These are phyloP conservation scores for Trichonephila clavipes DNA, from an alignment of 1,140 invertebrate genomes.

Conservation along the genomic window DNA sequence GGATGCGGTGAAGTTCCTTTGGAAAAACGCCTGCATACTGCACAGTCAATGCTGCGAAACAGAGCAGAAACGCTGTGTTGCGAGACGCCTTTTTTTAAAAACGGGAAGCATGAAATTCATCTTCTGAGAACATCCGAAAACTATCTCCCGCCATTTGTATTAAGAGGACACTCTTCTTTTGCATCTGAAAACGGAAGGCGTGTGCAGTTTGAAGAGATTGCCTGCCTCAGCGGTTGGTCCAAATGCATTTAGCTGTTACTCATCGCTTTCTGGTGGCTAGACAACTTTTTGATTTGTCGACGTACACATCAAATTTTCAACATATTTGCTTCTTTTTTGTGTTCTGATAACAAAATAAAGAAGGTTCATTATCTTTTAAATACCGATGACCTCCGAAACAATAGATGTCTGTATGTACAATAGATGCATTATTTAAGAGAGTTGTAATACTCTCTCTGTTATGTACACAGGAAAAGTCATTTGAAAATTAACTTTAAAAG, in stretches of 20 bases:
- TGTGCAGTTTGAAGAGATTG: not conserved
- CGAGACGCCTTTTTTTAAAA: conserved; percentile 19
- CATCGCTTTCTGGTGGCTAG: conserved; percentile 12
- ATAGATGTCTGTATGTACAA: not conserved
- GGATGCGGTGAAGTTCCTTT: not conserved
- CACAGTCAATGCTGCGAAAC: conserved; percentile 40
- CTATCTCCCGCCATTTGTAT: not conserved
- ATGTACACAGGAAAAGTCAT: no score
- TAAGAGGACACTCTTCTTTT: conserved; percentile 9
- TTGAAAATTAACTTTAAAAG: no score
- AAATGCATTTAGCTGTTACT: conserved; percentile 3
- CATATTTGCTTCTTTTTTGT: not conserved
- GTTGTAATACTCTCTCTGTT: not conserved
- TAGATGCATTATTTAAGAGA: not conserved
- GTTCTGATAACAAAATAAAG: not conserved
- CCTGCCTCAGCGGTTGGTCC: not conserved
- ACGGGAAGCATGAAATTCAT: conserved; percentile 22
- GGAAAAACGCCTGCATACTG: not conserved
- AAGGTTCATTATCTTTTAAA: conserved; percentile 6
- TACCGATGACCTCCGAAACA: not conserved
- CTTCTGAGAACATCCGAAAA: conserved; percentile 12
- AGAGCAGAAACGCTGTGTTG: conserved; percentile 17
- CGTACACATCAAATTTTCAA: not conserved
- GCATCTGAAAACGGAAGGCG: conserved; percentile 14
- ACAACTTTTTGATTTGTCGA: not conserved